Evolutionary conservation across 2,888 invertebrate species (phyloP), one percentile per base, ranked within the genome.

Genomic region (Pasiphila rectangulata): DNA sequence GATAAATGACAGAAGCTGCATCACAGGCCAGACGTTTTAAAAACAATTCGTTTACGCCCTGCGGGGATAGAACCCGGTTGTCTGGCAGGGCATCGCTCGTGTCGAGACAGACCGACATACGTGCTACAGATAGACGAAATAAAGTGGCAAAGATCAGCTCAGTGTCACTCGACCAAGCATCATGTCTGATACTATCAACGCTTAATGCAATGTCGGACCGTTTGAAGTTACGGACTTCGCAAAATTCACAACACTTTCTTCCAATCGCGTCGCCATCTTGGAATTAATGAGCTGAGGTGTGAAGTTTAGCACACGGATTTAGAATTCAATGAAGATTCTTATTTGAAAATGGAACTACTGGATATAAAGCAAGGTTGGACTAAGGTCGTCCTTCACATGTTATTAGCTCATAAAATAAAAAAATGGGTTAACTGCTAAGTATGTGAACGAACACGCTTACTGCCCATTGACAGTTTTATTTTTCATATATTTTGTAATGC

Each of bases 221-320:
- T 74, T 69, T 71, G 68, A 72, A 59, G 61, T 51, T 42, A 56
- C 46, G 46, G 57, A 61, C 51, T 52, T 54, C 46, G 63, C 62
- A 51, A 59, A 68, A 59, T 63, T 46, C 57, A 54, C 58, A 56
- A 60, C 66, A 63, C 67, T 69, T 69, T 63, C 63, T 57, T 56
- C 57, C 63, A 64, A 73, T 74, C 72, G 59, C 54, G 29, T 41
- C 57, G 61, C 56, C 59, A 75, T 75, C 75, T 67, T 44, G 44
- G 60, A 69, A 69, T 69, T 73, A 69, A 72, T 72, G 66, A 69
- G 63, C 49, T 21, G 52, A 66, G 56, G 71, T 70, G 69, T 66
- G 60, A 72, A 65, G 61, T n/a, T 63, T 40, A 23, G 29, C 47
- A 46, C 39, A 48, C 45, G 41, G 46, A 58, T 51, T 54, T 51